Conservation (phyloP, 2,113 vertebrate genomes). For the Gasterosteus aculeatus region DNA sequence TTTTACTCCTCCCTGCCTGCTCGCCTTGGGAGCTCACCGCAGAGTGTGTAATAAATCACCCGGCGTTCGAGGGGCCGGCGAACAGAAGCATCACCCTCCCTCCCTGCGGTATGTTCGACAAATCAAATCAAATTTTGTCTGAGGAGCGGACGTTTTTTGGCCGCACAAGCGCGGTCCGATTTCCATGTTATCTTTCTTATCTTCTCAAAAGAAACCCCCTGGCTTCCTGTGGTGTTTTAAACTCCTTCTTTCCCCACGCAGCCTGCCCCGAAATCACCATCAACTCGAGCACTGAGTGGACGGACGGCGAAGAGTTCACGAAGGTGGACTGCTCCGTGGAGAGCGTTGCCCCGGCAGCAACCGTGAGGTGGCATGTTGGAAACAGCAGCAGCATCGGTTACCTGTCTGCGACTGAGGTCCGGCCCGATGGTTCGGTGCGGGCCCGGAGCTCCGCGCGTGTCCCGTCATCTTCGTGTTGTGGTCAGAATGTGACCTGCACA, state of each 20-base stretch:
- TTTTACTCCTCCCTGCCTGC: slow-evolving; percentile 73
- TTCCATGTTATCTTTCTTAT: background rate
- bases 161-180: background rate
- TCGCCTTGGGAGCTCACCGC: slow-evolving; percentile 59
- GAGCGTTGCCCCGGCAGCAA: slow-evolving; percentile 50
- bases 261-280: slow-evolving; percentile 66
- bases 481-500: slow-evolving; percentile 73
- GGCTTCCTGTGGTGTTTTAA: slow-evolving; percentile 15
- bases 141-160: slow-evolving; percentile 17
- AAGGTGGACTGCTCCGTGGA: slow-evolving; percentile 67
- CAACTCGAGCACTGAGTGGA: slow-evolving; percentile 55
- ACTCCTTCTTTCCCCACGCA: slow-evolving; percentile 46
- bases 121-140: slow-evolving; percentile 38
- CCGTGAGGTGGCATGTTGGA: slow-evolving; percentile 68
- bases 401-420: slow-evolving; percentile 21
- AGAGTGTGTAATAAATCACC: slow-evolving; percentile 75
- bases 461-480: slow-evolving; percentile 56
- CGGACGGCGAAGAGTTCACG: slow-evolving; percentile 41
- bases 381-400: slow-evolving; percentile 24
- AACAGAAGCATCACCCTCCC: slow-evolving; percentile 68
- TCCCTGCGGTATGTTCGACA: slow-evolving; percentile 71
- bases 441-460: slow-evolving; percentile 55
- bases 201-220: background rate
- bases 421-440: slow-evolving; percentile 35
- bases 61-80: slow-evolving; percentile 57